Conservation (phyloP, 2,113 vertebrate species). For the Cairina moschata region DNA sequence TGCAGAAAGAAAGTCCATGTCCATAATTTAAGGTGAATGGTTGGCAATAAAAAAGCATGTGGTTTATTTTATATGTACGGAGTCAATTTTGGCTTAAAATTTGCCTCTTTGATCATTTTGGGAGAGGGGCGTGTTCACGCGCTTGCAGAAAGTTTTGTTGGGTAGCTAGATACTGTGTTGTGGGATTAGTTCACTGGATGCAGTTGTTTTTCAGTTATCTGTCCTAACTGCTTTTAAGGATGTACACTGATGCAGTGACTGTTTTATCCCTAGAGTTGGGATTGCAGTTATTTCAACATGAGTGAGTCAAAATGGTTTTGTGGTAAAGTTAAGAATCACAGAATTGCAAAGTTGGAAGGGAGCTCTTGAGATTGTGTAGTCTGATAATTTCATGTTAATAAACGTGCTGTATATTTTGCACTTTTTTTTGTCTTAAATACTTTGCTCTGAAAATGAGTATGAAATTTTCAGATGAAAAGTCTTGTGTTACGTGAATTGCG, state of each 20-base stretch:
- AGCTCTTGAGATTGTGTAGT: not conserved
- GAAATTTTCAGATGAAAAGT: not conserved
- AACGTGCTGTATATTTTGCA: not conserved
- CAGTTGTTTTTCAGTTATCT: not conserved
- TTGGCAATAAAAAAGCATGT: not conserved
- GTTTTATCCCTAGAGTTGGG: not conserved
- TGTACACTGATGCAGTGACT: not conserved
- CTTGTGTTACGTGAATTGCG: not conserved
- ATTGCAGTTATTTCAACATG: not conserved
- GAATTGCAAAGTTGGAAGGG: not conserved
- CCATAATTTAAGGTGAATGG: not conserved
- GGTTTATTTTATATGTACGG: not conserved
- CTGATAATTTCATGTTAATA: not conserved
- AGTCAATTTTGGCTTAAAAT: not conserved
- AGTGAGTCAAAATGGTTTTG: not conserved
- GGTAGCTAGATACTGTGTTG: not conserved
- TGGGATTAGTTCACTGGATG: not conserved
- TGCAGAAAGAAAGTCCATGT: not conserved
- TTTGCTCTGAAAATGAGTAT: not conserved
- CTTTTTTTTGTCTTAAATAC: not conserved
- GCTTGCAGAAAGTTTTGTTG: not conserved
- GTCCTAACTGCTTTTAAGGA: not conserved
- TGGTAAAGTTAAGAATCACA: accelerated
- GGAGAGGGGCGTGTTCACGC: not conserved
- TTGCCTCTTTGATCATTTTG: not conserved